Evolutionary conservation across 2,797 vertebrate species (phyloP), one percentile per base, ranked within the genome.

Genomic region (Tenualosa ilisha): DNA sequence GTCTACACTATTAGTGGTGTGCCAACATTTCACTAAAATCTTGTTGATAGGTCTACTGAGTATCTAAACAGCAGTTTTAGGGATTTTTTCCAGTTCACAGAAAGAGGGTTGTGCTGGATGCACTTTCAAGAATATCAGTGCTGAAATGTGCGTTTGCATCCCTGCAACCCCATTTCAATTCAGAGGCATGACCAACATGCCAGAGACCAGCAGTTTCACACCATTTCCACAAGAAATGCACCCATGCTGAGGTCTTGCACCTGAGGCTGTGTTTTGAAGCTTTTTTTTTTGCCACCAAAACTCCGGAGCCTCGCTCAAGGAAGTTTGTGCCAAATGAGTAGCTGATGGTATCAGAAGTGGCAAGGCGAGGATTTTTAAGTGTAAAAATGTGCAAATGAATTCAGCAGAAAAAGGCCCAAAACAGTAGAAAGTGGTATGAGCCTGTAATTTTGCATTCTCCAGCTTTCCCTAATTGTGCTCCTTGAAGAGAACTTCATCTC

Each of bases 401-500:
- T 46, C 26, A 63, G 37, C 17, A 9, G 37, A 43, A 20, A 79
- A 43, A 79, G 8, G 72, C 2, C 40, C 40, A 6, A 46, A 17
- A 49, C 46, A 49, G 31, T 31, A 40, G 72, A 9, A 37, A 43
- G 72, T 2, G 6, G 37, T 40, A 13, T 4, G 22, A 46, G 72
- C 3, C 40, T 79, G 40, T 79, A 43, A 22, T 79, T 79, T 46
- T 43, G 40, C 15, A 46, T 15, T 43, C 17, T 2, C 3, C 12
- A 72, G 82, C 24, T 24, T 49, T 50, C 31, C 3, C 3, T 43
- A 53, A 82, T 37, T 40, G 56, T 53, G 12, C 51, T 82, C 40
- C 84, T 59, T 85, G 40, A 40, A 83, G 53, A 31, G 43, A 59
- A 31, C 83, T 79, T 17, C 40, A 54, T n/a, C 15, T 22, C 37